A percentile compares a stretch with the other conserved stretches of the same genome.
These are phyloP conservation scores for Synodontis membranacea DNA, from an alignment of 2,113 vertebrate genomes.

Conservation along the genomic window DNA sequence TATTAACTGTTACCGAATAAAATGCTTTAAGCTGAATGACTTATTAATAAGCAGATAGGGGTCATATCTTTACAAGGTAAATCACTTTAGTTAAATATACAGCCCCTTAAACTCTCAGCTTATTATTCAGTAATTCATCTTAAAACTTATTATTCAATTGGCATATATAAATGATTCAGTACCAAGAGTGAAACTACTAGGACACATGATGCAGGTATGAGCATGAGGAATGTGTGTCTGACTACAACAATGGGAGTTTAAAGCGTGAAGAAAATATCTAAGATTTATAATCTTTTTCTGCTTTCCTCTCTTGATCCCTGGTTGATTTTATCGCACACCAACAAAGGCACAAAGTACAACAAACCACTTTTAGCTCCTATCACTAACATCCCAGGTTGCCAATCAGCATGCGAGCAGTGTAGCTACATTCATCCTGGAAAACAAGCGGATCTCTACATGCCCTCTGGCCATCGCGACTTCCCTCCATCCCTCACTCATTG, in stretches of 20 bases:
- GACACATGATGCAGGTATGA: background rate
- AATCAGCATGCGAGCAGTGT: conserved; percentile 79
- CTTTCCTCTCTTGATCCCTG: background rate
- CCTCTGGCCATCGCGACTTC: conserved; percentile 73
- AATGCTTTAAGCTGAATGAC: background rate
- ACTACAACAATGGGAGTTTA: background rate
- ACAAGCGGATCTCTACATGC: conserved; percentile 74
- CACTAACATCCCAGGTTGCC: background rate
- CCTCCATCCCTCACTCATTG: conserved; percentile 68
- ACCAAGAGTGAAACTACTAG: background rate
- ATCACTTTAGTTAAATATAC: background rate
- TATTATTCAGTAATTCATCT: background rate
- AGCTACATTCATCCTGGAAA: conserved; percentile 71
- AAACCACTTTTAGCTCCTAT: conserved; percentile 21
- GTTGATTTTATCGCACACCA: background rate
- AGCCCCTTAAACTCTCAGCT: background rate
- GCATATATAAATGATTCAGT: background rate
- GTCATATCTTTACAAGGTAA: background rate
- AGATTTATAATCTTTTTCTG: background rate
- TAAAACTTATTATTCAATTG: background rate
- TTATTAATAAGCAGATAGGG: background rate
- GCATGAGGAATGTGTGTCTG: background rate
- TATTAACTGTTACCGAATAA: background rate
- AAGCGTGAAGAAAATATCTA: background rate
- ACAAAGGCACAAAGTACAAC: background rate